These are phyloP conservation scores for Arctopsyche grandis DNA, from an alignment of 1,140 invertebrate genomes.

Conservation along the genomic window DNA sequence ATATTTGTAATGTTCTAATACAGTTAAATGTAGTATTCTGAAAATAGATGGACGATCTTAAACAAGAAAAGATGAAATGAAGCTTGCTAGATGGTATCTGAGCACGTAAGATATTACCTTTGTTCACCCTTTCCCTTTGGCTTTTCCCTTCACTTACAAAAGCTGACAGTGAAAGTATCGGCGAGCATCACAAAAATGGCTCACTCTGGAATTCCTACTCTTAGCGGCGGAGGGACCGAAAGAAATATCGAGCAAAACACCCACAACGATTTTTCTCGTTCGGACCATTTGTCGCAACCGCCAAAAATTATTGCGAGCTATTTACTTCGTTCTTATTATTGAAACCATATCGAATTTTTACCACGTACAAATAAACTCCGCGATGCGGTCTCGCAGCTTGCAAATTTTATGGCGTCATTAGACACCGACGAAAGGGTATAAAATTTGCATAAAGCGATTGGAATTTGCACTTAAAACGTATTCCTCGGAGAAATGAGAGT, in stretches of 20 bases:
- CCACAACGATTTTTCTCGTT: not conserved
- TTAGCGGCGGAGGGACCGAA: not conserved
- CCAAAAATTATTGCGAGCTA: not conserved
- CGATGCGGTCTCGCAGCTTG: constrained; percentile 33
- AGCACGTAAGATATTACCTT: constrained; percentile 38
- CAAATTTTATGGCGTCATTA: constrained; percentile 54
- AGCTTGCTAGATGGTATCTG: constrained; percentile 29
- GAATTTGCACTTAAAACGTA: constrained; percentile 53
- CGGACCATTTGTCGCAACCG: not conserved
- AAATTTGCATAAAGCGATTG: constrained; percentile 54
- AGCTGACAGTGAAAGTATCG: constrained; percentile 19
- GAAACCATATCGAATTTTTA: not conserved
- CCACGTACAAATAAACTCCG: not conserved
- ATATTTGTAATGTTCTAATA: too few relatives aligned
- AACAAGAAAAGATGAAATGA: constrained; percentile 36
- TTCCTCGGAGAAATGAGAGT: constrained; percentile 39
- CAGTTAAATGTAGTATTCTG: too few relatives aligned
- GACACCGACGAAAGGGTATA: constrained; percentile 50
- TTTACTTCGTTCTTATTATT: not conserved
- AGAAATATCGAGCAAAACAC: not conserved
- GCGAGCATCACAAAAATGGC: constrained; percentile 5
- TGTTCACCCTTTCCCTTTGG: constrained; percentile 19
- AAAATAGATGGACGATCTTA: constrained; percentile 8
- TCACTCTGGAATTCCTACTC: not conserved
- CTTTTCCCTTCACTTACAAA: constrained; percentile 26